A percentile compares a stretch with the other conserved stretches of the same genome.
Evolutionary conservation across 2,113 vertebrate genomes (phyloP).

Genomic region (Phycodurus eques): DNA sequence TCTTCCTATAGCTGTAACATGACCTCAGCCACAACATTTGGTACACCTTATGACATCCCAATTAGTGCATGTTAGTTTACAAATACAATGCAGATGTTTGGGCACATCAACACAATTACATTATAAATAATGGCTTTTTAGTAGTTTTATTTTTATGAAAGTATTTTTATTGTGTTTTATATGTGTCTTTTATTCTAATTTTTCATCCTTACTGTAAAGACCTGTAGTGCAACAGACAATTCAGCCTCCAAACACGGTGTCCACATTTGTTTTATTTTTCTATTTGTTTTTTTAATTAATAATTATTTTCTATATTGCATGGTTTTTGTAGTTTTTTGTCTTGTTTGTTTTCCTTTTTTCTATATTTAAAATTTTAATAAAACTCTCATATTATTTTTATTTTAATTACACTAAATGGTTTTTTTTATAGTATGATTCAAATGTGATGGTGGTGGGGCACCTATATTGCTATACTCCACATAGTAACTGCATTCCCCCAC

Average conservation of each 20-base stretch:
- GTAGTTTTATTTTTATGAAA: too few relatives aligned
- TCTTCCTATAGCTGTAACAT: not conserved
- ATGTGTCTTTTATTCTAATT: not conserved
- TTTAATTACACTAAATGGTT: not conserved
- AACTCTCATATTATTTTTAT: not conserved
- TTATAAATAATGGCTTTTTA: too few relatives aligned
- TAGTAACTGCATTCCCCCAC: not conserved
- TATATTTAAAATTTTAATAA: not conserved
- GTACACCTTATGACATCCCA: not conserved
- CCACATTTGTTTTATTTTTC: not conserved
- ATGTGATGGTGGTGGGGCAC: not conserved
- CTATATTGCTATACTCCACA: not conserved
- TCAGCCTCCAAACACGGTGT: not conserved
- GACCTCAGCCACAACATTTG: not conserved
- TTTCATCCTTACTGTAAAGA: not conserved
- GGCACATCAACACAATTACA: too few relatives aligned
- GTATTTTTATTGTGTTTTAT: not conserved
- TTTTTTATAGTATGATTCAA: not conserved
- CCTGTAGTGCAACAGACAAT: not conserved
- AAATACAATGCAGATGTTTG: too few relatives aligned
- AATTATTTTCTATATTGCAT: too few relatives aligned
- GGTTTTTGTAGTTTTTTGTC: not conserved
- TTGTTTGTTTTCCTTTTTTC: not conserved
- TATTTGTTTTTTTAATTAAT: too few relatives aligned
- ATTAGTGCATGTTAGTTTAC: not conserved